A percentile compares a stretch with the other conserved stretches of the same genome.
Evolutionary conservation across 2,888 invertebrate species (phyloP).

Genomic region (Monoplex corrugatus): DNA sequence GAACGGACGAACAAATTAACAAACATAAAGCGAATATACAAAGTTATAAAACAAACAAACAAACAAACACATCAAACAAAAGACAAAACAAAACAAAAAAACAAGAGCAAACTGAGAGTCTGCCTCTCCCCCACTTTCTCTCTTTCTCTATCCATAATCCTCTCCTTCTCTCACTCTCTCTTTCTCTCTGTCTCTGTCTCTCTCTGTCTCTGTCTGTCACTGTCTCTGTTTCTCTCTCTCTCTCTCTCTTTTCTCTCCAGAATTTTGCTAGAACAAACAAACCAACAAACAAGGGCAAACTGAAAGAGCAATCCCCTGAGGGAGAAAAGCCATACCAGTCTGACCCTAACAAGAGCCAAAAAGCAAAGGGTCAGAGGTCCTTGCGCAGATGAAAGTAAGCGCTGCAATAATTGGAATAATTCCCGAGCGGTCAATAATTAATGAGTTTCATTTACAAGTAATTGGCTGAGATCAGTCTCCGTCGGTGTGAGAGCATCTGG

Average conservation of each 20-base stretch:
- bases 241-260: no score
- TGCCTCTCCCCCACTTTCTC: no score
- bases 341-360: not conserved
- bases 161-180: no score
- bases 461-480: constrained; percentile 13
- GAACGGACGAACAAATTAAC: not conserved
- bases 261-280: no score
- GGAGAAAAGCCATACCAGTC: not conserved
- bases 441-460: constrained; percentile 37
- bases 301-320: not conserved
- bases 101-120: no score
- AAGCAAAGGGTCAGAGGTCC: not conserved
- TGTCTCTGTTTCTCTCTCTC: no score
- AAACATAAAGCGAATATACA: not conserved
- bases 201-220: no score
- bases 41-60: not conserved
- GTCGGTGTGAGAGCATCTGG: not conserved
- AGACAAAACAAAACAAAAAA: no score
- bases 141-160: no score
- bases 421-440: not conserved
- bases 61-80: no score
- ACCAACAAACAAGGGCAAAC: no score
- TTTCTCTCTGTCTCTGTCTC: no score
- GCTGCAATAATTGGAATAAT: not conserved
- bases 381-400: not conserved